Conservation (phyloP, 1,140 invertebrate species). For the Anagrus nilaparvatae region DNA sequence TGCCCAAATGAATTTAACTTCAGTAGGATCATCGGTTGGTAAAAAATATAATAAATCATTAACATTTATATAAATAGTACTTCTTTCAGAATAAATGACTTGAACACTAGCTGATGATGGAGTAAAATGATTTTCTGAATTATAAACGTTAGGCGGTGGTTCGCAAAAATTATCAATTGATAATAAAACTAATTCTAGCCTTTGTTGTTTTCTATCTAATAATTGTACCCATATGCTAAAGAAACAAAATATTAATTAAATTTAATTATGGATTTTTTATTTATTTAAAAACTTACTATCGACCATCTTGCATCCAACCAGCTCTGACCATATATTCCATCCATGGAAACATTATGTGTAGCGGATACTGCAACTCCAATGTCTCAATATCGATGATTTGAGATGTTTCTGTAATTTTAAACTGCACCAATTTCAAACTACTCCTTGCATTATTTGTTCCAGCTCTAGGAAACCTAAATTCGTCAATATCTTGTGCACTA, state of each 20-base stretch:
- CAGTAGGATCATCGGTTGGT: conserved; percentile 46
- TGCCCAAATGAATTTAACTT: conserved; percentile 76
- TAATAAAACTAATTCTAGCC: conserved; percentile 63
- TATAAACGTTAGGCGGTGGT: conserved; percentile 47
- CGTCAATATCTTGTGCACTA: conserved; percentile 69
- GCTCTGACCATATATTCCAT: conserved; percentile 88
- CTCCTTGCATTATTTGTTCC: conserved; percentile 85
- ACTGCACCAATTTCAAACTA: conserved; percentile 78
- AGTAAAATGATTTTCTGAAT: conserved; percentile 42
- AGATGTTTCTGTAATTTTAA: conserved; percentile 56
- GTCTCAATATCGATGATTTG: conserved; percentile 57
- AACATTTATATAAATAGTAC: conserved; percentile 81
- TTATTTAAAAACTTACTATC: conserved; percentile 56
- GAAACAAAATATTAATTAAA: background rate
- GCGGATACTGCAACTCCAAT: conserved; percentile 60
- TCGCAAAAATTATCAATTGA: conserved; percentile 65
- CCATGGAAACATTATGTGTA: conserved; percentile 76
- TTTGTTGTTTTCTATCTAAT: conserved; percentile 74
- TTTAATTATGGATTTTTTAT: conserved; percentile 1
- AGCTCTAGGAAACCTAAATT: conserved; percentile 87
- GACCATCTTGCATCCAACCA: conserved; percentile 84
- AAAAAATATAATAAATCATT: conserved; percentile 83
- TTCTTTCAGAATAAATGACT: conserved; percentile 62
- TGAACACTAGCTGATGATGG: conserved; percentile 46
- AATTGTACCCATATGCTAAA: conserved; percentile 81